Conservation (phyloP, 2,888 invertebrate genomes). For the Blera fallax region DNA sequence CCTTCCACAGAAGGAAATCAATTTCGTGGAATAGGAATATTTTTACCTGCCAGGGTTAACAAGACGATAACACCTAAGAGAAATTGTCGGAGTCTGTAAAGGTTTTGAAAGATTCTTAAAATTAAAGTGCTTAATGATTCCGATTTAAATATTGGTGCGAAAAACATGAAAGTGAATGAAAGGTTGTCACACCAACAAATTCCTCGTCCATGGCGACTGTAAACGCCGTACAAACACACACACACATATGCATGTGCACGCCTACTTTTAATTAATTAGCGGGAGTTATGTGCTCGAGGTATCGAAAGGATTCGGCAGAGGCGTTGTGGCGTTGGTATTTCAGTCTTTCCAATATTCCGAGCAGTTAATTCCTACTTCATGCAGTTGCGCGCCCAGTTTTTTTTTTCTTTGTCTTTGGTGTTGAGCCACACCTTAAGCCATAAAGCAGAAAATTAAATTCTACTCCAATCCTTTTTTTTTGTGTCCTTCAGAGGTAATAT, state of each 20-base stretch:
- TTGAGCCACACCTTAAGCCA: slow-evolving; percentile 57
- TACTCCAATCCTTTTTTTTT: slow-evolving; percentile 48
- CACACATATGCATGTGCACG: slow-evolving; percentile 36
- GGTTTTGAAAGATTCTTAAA: neutral
- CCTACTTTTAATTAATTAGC: slow-evolving; percentile 63
- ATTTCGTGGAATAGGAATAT: neutral
- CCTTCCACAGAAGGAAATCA: neutral
- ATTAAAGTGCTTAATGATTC: neutral
- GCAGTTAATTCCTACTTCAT: slow-evolving; percentile 29
- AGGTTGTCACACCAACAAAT: slow-evolving; percentile 33
- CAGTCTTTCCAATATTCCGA: slow-evolving; percentile 15
- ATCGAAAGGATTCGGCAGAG: slow-evolving; percentile 20
- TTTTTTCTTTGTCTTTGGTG: slow-evolving; percentile 35
- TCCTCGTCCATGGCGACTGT: slow-evolving; percentile 11
- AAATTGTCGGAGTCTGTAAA: neutral
- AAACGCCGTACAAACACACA: slow-evolving; percentile 13
- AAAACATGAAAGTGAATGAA: slow-evolving; percentile 1
- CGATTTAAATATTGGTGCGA: neutral
- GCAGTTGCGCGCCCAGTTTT: slow-evolving; percentile 61
- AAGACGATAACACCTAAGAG: neutral
- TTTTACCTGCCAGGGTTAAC: slow-evolving; percentile 1
- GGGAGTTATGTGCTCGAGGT: slow-evolving; percentile 30
- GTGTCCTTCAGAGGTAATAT: slow-evolving; percentile 9
- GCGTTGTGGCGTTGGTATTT: slow-evolving; percentile 15
- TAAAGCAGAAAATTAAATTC: slow-evolving; percentile 66